Percentiles rank a stretch among this genome's conserved stretches.
phyloP scores from a whole-genome alignment of 2,888 invertebrate genomes.

The Cataglyphis albicans region DNA sequence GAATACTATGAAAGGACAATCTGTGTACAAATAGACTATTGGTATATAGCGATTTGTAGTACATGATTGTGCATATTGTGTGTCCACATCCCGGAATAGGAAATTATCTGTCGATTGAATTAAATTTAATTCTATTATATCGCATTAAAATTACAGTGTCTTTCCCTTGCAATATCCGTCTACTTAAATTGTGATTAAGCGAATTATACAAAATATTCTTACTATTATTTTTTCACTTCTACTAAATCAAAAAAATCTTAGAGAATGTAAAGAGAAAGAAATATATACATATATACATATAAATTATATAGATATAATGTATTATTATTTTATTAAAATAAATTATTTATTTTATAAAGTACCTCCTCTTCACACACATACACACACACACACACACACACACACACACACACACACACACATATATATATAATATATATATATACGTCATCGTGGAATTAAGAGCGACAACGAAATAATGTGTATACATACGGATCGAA shows the following conservation, averaged over 20 bases:
- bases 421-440: too few species aligned
- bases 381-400: neutral
- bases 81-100: constrained; percentile 50
- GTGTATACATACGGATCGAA: too few species aligned
- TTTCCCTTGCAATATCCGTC: constrained; percentile 33
- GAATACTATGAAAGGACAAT: constrained; percentile 77
- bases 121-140: constrained; percentile 26
- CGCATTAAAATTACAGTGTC: constrained; percentile 35
- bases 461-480: neutral
- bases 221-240: constrained; percentile 75
- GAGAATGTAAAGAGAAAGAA: constrained; percentile 59
- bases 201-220: constrained; percentile 59
- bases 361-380: neutral
- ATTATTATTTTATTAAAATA: constrained; percentile 82
- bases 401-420: too few species aligned
- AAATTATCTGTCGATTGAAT: constrained; percentile 41
- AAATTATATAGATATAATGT: constrained; percentile 75
- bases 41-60: constrained; percentile 67
- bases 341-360: constrained; percentile 81
- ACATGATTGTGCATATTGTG: constrained; percentile 71
- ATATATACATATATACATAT: constrained; percentile 60
- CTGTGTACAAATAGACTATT: constrained; percentile 73
- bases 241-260: constrained; percentile 66
- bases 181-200: constrained; percentile 30
- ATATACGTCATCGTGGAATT: neutral